Evolutionary conservation across 2,113 vertebrate genomes (phyloP), one percentile per base, ranked within the genome.

Genomic region (Todiramphus chloris): DNA sequence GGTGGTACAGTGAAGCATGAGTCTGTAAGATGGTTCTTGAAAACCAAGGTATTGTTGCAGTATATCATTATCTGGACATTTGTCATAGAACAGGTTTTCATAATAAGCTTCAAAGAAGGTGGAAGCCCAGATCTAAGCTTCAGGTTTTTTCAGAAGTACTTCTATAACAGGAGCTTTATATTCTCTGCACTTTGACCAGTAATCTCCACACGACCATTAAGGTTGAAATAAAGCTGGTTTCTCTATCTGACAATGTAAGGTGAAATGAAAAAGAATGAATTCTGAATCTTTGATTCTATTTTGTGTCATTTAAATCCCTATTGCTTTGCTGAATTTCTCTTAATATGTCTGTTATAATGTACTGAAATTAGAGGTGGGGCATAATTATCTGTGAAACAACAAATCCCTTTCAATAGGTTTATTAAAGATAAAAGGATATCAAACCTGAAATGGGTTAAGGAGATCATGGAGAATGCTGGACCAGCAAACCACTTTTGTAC

Each of bases 11-110:
- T 68, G 59, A 53, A 78, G 73, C 21, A 84, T 30, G 85, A 89
- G 79, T 93, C 74, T 92, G 27, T 76, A 83, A 87, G 62, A 72
- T 51, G 43, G 31, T 81, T 91, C 94, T 90, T 92, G 90, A 89
- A 96, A 93, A 93, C 89, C 67, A 87, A 83, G 63, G 68, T 63
- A 94, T 96, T 96, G 92, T 96, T 93, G 91, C 56, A 80, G 39
- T 84, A 59, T 94, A 63, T 96, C 95, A 95, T 96, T 97, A 97
- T 95, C 94, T 91, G 87, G 94, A 94, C 97, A 68, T 92, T 96
- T 96, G 94, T 96, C 94, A 92, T 78, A 75, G 63, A 94, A 75
- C 15, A 14, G 63, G 81, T 97, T 97, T 97, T 97, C 94, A 97
- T 93, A 96, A 96, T 90, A 91, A 92, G 30, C 89, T 94, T 97